Percentiles rank a stretch among this genome's conserved stretches.
These are phyloP conservation scores for Coranthus polyacanthus DNA, from an alignment of 2,797 vertebrate species.

Conservation along the genomic window DNA sequence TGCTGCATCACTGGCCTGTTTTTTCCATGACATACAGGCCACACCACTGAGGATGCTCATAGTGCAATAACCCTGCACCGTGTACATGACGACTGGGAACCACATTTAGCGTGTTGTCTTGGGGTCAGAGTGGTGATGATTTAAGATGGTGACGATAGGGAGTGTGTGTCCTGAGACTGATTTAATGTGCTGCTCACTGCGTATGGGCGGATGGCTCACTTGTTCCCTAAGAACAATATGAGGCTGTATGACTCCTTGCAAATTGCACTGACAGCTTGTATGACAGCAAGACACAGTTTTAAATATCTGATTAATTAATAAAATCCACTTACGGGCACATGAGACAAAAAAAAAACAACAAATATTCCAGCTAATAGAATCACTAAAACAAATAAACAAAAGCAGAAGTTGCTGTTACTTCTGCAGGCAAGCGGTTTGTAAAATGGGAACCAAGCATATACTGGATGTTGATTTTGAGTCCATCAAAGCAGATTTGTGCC, in stretches of 20 bases:
- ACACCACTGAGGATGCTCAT: constrained; percentile 51
- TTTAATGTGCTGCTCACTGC: constrained; percentile 50
- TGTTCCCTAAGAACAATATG: constrained; percentile 51
- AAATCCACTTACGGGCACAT: constrained; percentile 35
- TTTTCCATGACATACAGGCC: constrained; percentile 75
- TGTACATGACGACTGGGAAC: constrained; percentile 32
- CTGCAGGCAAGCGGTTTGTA: constrained; percentile 5
- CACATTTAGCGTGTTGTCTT: constrained; percentile 49
- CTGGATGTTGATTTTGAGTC: constrained; percentile 44
- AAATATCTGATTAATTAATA: constrained; percentile 42
- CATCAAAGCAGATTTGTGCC: constrained; percentile 57
- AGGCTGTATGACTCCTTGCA: constrained; percentile 37
- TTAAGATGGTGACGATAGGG: constrained; percentile 49
- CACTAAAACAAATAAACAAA: constrained; percentile 11
- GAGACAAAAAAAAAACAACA: constrained; percentile 31
- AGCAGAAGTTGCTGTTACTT: constrained; percentile 2
- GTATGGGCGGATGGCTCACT: constrained; percentile 48
- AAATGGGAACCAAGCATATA: constrained; percentile 17
- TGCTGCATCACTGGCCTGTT: constrained; percentile 77
- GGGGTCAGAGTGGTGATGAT: constrained; percentile 52
- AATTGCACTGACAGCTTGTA: constrained; percentile 40
- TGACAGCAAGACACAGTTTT: constrained; percentile 13
- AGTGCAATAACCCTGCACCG: constrained; percentile 46
- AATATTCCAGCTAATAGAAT: constrained; percentile 9
- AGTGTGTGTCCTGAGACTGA: constrained; percentile 41